Base-by-base conservation (phyloP, 2,797 vertebrate genomes). In the Lepus oiostolus region DNA sequence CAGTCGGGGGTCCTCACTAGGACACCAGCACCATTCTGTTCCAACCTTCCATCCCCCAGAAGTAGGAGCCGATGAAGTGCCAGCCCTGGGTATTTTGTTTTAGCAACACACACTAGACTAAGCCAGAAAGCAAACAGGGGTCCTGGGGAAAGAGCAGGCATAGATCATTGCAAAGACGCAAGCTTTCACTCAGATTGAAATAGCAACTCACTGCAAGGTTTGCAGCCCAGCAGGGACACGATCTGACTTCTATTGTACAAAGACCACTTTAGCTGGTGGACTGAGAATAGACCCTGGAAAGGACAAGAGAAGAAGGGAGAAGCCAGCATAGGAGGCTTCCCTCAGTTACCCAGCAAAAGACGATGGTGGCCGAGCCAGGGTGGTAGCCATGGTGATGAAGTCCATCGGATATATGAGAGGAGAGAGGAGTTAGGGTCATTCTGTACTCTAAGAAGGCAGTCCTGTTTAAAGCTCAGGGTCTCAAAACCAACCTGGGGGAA, bases 401-500 rank as follows among this genome's bases (percentile, higher is more conserved):
- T 35, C 9, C 21, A 81, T 5, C 17, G 58, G 60, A 38, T 22
- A 17, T 7, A 1, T 67, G 22, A 58, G 35, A 38, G 68, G 67
- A 71, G 54, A 86, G 60, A 63, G 11, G 79, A 74, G 71, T 60
- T 47, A 50, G n/a, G 65, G 75, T 19, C 26, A 86, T 38, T 67
- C 63, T 63, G 16, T 32, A n/a, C 35, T 47, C 26, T 32, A 67
- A 71, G 26, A 17, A 70, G 50, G 24, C 65, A 86, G 54, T 68
- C 21, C 65, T 67, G 22, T 32, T 60, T 86, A 54, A 82, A 42
- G 91, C 24, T 52, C 10, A 65, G 60, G 60, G 21, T 42, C 58
- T 75, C n/a, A 19, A 38, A 94, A 68, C 28, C 65, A 76, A 52
- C 13, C 52, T 9, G 32, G 85, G 84, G 92, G 5, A 58, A 96